Percentiles rank a stretch among this genome's conserved stretches.
These are phyloP conservation scores for Callyntrura guangdongensis DNA, from an alignment of 2,888 invertebrate genomes.

Conservation along the genomic window DNA sequence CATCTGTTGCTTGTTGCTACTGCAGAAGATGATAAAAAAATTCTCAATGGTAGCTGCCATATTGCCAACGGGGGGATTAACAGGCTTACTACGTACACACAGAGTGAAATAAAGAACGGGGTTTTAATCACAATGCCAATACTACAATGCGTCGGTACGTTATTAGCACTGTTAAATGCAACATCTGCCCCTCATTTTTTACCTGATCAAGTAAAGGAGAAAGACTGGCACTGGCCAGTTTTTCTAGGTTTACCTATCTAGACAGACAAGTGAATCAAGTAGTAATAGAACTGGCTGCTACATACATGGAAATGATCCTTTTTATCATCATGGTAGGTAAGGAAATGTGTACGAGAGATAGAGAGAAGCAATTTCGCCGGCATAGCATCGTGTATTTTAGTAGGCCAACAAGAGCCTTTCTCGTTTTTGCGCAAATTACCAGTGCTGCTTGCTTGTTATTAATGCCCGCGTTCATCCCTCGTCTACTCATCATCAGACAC, in stretches of 20 bases:
- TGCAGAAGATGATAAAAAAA: not conserved
- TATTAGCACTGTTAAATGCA: constrained; percentile 37
- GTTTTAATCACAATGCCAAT: constrained; percentile 50
- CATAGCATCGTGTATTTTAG: not conserved
- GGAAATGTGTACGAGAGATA: not conserved
- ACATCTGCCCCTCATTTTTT: constrained; percentile 51
- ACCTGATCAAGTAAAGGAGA: not conserved
- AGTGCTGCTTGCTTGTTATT: not conserved
- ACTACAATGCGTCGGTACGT: not conserved
- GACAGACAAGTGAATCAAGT: not conserved
- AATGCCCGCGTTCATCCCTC: not conserved
- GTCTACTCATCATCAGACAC: not conserved
- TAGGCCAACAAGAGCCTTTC: constrained; percentile 30
- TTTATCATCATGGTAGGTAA: not conserved
- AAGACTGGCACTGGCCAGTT: constrained; percentile 29
- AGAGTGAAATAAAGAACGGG: constrained; percentile 47
- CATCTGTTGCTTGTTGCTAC: constrained; percentile 31
- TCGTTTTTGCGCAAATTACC: constrained; percentile 19
- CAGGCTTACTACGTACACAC: not conserved
- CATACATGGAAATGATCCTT: not conserved
- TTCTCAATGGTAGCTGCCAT: constrained; percentile 34
- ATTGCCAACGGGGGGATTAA: constrained; percentile 43
- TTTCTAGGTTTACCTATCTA: not conserved
- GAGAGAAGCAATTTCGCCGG: not conserved
- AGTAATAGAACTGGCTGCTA: not conserved